Evolutionary conservation across 2,888 invertebrate species (phyloP).

Genomic region (Drosophila hamatofila): DNA sequence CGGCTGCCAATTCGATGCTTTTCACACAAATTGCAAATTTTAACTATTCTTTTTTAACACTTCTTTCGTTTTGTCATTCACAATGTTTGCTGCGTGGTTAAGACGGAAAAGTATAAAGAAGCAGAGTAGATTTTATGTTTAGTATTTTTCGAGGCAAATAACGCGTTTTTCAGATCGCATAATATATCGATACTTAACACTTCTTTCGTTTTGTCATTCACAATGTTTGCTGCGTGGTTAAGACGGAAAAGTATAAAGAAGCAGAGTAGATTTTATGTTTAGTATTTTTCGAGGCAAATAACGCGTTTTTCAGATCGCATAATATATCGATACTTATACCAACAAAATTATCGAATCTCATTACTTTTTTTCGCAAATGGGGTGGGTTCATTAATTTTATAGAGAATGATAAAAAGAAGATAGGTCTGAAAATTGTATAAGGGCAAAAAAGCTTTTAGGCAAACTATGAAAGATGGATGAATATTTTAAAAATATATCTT

Average conservation of each 20-base stretch:
- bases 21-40: conserved; percentile 50
- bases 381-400: not conserved
- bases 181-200: too few relatives aligned
- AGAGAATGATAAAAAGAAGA: not conserved
- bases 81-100: conserved; percentile 48
- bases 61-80: conserved; percentile 54
- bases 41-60: conserved; percentile 38
- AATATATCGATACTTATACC: not conserved
- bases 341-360: not conserved
- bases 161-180: too few relatives aligned
- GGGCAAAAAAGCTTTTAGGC: too few relatives aligned
- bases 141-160: not conserved
- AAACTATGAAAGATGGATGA: not conserved
- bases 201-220: conserved; percentile 54
- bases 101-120: not conserved
- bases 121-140: not conserved
- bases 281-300: conserved; percentile 2
- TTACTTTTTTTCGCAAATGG: not conserved
- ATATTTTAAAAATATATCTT: not conserved
- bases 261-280: not conserved
- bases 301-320: not conserved
- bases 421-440: not conserved
- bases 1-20: conserved; percentile 59
- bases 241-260: not conserved
- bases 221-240: conserved; percentile 48